Evolutionary conservation across 2,113 vertebrate species (phyloP).

Genomic region (Trematocara unimaculatum): DNA sequence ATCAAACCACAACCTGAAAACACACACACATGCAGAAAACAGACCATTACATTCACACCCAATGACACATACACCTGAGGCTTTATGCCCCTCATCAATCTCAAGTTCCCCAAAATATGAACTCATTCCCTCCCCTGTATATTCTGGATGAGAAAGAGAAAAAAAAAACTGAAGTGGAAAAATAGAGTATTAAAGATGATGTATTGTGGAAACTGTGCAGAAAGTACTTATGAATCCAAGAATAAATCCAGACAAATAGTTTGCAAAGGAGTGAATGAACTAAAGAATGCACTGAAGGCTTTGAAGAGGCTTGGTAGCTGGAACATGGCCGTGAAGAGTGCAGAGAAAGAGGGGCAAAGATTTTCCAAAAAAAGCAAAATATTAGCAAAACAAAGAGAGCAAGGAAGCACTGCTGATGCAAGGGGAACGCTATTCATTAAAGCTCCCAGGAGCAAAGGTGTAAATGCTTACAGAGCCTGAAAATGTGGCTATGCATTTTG

Average conservation of each 20-base stretch:
- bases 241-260: conserved; percentile 54
- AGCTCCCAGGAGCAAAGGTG: neutral
- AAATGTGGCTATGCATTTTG: neutral
- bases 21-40: neutral
- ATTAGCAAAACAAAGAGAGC: neutral
- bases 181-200: conserved; percentile 49
- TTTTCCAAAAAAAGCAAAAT: conserved; percentile 15
- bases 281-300: conserved; percentile 23
- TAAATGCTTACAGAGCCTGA: neutral
- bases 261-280: conserved; percentile 8
- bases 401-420: neutral
- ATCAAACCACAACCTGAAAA: conserved; percentile 89
- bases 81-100: conserved; percentile 32
- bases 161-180: conserved; percentile 36
- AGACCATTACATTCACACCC: neutral
- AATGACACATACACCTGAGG: conserved; percentile 4
- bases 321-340: neutral
- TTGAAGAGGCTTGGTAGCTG: conserved; percentile 4
- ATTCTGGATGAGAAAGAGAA: neutral
- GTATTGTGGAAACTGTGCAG: conserved; percentile 47
- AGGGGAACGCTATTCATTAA: neutral
- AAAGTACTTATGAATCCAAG: conserved; percentile 44
- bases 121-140: neutral
- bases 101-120: conserved; percentile 27
- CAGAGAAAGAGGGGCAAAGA: neutral